Evolutionary conservation across 2,113 vertebrate species (phyloP).

Genomic region (Suricata suricatta): DNA sequence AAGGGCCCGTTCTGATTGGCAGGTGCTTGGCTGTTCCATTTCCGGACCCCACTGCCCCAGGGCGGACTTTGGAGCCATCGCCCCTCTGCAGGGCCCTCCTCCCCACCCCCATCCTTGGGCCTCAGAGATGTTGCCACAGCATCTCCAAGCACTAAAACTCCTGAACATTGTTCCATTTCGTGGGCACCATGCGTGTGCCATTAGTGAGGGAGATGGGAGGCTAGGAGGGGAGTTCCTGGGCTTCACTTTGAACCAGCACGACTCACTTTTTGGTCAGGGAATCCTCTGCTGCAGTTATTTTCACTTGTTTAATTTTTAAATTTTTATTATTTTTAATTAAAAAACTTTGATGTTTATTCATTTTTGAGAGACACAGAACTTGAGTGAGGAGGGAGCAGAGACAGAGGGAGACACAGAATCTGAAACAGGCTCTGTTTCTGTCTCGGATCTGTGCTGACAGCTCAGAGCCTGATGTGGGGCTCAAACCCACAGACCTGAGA

Average conservation of each 20-base stretch:
- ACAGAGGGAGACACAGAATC: no score
- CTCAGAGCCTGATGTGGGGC: no score
- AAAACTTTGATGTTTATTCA: no score
- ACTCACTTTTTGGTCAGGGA: neutral
- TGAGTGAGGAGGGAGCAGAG: no score
- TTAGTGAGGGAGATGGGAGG: neutral
- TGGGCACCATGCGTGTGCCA: rapidly evolving
- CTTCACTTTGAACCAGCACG: neutral
- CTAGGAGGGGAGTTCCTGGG: rapidly evolving
- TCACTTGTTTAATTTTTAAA: no score
- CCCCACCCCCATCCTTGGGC: neutral
- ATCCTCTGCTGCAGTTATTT: neutral
- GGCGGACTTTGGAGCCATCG: neutral
- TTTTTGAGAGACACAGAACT: no score
- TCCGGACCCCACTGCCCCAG: neutral
- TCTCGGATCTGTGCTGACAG: no score
- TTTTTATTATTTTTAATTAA: no score
- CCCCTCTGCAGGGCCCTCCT: neutral
- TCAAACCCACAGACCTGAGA: no score
- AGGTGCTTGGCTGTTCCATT: rapidly evolving
- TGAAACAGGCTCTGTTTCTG: no score
- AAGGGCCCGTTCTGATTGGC: neutral
- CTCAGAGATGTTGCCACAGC: neutral
- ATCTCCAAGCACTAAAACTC: neutral
- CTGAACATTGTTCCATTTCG: rapidly evolving